Percentiles rank a stretch among this genome's conserved stretches.
Evolutionary conservation across 2,113 vertebrate genomes (phyloP).

Genomic region (Heterocephalus glaber): DNA sequence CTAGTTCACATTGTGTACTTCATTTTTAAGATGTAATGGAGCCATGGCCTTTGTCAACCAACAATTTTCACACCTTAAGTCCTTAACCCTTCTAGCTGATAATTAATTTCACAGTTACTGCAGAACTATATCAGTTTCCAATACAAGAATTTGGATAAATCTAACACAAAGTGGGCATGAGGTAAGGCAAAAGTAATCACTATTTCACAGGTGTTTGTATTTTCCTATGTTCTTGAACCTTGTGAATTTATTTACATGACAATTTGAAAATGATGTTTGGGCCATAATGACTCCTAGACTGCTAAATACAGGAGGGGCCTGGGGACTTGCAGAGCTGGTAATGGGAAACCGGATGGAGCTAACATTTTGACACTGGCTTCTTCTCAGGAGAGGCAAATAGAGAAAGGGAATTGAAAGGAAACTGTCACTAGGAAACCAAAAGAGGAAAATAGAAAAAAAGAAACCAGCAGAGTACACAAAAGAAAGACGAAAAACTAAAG

Average conservation of each 20-base stretch:
- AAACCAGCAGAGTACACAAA: slow-evolving; percentile 55
- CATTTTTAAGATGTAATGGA: slow-evolving; percentile 57
- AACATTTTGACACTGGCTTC: slow-evolving; percentile 81
- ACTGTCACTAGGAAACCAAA: slow-evolving; percentile 75
- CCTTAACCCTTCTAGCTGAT: slow-evolving; percentile 76
- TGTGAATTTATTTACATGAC: slow-evolving; percentile 88
- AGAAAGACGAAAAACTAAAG: slow-evolving; percentile 63
- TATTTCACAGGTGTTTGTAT: slow-evolving; percentile 83
- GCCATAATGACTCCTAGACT: slow-evolving; percentile 77
- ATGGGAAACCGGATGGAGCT: slow-evolving; percentile 82
- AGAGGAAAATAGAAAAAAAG: slow-evolving; percentile 62
- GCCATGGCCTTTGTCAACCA: slow-evolving; percentile 61
- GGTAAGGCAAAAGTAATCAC: slow-evolving; percentile 79
- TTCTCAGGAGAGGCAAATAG: slow-evolving; percentile 76
- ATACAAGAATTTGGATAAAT: slow-evolving; percentile 74
- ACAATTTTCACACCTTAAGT: slow-evolving; percentile 73
- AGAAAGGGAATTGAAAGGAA: slow-evolving; percentile 67
- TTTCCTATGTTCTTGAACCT: slow-evolving; percentile 76
- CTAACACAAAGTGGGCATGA: slow-evolving; percentile 60
- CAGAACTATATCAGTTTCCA: slow-evolving; percentile 65
- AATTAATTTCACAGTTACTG: slow-evolving; percentile 83
- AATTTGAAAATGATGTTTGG: slow-evolving; percentile 86
- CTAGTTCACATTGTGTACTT: slow-evolving; percentile 47
- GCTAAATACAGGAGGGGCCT: slow-evolving; percentile 80
- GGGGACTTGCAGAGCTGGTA: slow-evolving; percentile 84